phyloP scores from a whole-genome alignment of 23 tunicate species.

The Corella eumyota region DNA sequence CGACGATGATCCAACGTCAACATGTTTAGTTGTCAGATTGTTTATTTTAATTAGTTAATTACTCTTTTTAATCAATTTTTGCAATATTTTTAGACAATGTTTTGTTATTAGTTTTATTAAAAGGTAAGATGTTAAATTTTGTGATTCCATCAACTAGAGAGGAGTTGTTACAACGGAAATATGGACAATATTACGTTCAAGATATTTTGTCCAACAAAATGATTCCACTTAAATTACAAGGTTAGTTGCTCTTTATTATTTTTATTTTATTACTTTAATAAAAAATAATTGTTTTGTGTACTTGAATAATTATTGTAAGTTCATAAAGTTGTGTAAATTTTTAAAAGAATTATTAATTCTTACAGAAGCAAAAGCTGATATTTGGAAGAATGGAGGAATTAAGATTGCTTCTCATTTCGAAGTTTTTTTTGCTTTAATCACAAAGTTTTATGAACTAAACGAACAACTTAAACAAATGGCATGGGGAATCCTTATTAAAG shows the following conservation, averaged over 20 bases:
- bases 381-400: constrained; percentile 35
- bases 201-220: constrained; percentile 40
- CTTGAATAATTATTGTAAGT: not conserved
- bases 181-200: constrained; percentile 66
- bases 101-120: no score
- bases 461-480: constrained; percentile 23
- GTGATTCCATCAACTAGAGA: constrained; percentile 43
- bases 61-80: no score
- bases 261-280: not conserved
- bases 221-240: constrained; percentile 77
- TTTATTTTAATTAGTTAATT: no score
- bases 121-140: no score
- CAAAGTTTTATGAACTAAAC: constrained; percentile 38
- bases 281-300: not conserved
- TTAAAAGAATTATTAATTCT: not conserved
- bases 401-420: constrained; percentile 48
- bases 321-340: not conserved
- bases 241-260: constrained; percentile 2
- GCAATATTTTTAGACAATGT: no score
- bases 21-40: no score
- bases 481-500: constrained; percentile 40
- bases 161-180: constrained; percentile 21
- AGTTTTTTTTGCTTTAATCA: constrained; percentile 35
- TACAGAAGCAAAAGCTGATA: constrained; percentile 27
- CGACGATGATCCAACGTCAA: no score